phyloP scores from a whole-genome alignment of 30 jellyfish, hydroid and myxozoan genomes.

The Turritopsis dohrnii region DNA sequence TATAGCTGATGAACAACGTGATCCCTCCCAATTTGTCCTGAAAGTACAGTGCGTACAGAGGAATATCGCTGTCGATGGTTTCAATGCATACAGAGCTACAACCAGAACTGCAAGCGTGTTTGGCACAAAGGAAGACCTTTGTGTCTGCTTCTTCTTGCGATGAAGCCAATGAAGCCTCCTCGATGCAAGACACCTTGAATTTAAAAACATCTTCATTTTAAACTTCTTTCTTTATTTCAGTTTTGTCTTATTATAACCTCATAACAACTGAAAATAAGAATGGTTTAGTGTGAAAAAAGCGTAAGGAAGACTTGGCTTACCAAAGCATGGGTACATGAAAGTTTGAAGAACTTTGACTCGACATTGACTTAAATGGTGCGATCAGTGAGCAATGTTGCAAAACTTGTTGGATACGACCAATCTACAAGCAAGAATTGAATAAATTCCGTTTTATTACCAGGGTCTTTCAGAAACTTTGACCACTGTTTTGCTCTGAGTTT shows the following conservation, averaged over 20 bases:
- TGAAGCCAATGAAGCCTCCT: not conserved
- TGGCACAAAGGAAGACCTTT: not conserved
- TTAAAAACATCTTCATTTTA: not conserved
- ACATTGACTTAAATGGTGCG: slow-evolving; percentile 22
- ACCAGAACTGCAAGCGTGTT: not conserved
- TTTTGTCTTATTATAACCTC: too few relatives aligned
- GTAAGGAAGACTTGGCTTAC: not conserved
- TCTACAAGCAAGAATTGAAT: slow-evolving; percentile 25
- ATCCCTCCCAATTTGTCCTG: not conserved
- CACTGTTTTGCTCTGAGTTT: slow-evolving; percentile 41
- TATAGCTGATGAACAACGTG: too few relatives aligned
- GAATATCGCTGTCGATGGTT: not conserved
- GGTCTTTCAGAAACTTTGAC: slow-evolving; percentile 15
- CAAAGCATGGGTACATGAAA: not conserved
- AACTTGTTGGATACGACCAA: slow-evolving; percentile 26
- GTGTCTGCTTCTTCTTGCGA: not conserved
- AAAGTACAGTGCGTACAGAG: not conserved
- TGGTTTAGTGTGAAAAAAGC: too few relatives aligned
- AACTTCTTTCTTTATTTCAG: not conserved
- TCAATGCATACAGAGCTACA: not conserved
- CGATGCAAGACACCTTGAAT: not conserved
- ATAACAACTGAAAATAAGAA: too few relatives aligned
- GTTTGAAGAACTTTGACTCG: slow-evolving; percentile 12
- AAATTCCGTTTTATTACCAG: slow-evolving; percentile 19
- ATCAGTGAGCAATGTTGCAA: not conserved